These are phyloP conservation scores for Otus scops DNA, from an alignment of 2,797 vertebrate species.

Conservation along the genomic window DNA sequence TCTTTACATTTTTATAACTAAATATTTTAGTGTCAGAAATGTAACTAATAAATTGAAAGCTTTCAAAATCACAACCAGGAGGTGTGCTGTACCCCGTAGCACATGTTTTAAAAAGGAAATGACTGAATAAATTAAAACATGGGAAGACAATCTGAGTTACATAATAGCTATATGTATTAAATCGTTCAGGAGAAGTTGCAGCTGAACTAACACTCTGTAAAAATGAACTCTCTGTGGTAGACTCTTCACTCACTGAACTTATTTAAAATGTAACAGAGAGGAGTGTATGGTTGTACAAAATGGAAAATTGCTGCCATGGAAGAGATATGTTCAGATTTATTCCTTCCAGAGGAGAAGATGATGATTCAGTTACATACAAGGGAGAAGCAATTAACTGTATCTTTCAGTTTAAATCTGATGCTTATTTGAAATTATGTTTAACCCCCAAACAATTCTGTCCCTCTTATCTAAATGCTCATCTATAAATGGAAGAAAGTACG, in stretches of 20 bases:
- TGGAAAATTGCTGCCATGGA: constrained; percentile 44
- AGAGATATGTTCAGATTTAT: constrained; percentile 35
- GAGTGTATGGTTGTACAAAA: constrained; percentile 27
- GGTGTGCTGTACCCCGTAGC: neutral
- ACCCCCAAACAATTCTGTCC: neutral
- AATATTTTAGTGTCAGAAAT: constrained; percentile 32
- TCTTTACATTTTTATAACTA: constrained; percentile 21
- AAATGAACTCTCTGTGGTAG: constrained; percentile 61
- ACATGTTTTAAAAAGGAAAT: constrained; percentile 60
- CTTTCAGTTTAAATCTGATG: constrained; percentile 35
- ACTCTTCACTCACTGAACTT: constrained; percentile 52
- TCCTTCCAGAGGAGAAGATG: constrained; percentile 15
- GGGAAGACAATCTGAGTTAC: constrained; percentile 65
- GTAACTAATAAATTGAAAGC: constrained; percentile 19
- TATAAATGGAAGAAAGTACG: constrained; percentile 14
- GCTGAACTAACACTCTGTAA: constrained; percentile 65
- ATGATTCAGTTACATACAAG: constrained; percentile 35
- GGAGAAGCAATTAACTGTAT: constrained; percentile 43
- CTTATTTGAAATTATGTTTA: constrained; percentile 33
- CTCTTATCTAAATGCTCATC: constrained; percentile 34
- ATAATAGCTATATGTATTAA: constrained; percentile 64
- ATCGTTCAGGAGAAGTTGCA: constrained; percentile 64
- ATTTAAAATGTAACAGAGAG: constrained; percentile 49
- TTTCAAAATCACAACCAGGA: constrained; percentile 47
- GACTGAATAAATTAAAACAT: constrained; percentile 65